These are phyloP conservation scores for Tenualosa ilisha DNA, from an alignment of 2,797 vertebrate species.

Conservation along the genomic window DNA sequence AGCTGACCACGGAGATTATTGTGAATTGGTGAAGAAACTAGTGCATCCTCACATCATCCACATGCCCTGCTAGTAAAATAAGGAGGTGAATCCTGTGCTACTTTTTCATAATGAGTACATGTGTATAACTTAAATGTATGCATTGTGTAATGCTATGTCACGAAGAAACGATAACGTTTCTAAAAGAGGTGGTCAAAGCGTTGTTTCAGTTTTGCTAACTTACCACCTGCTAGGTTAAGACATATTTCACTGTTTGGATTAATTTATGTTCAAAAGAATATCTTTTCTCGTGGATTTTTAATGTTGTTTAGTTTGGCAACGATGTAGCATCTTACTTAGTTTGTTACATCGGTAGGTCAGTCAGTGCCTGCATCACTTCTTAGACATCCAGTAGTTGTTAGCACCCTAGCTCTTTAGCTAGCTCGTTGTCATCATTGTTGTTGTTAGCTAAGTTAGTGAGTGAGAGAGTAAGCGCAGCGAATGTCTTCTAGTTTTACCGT, in stretches of 20 bases:
- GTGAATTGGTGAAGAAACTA: slow-evolving; percentile 20
- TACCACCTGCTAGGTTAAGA: not conserved
- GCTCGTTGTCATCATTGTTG: not conserved
- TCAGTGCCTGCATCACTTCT: slow-evolving; percentile 12
- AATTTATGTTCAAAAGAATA: not conserved
- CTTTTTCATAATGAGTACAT: not conserved
- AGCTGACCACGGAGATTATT: slow-evolving; percentile 22
- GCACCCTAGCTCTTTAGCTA: slow-evolving; percentile 3
- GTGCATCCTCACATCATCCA: slow-evolving; percentile 26
- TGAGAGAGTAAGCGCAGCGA: not conserved
- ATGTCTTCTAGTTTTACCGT: not conserved
- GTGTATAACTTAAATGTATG: not conserved
- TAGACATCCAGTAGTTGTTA: slow-evolving; percentile 20
- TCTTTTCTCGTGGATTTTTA: not conserved
- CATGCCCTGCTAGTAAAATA: slow-evolving; percentile 34
- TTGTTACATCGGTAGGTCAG: slow-evolving; percentile 21
- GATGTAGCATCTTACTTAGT: not conserved
- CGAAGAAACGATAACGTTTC: slow-evolving; percentile 3
- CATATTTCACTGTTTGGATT: not conserved
- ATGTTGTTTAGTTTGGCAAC: not conserved
- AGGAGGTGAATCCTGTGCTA: slow-evolving; percentile 29
- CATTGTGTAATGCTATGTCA: slow-evolving; percentile 23
- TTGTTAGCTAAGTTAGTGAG: slow-evolving; percentile 9
- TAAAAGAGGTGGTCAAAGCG: slow-evolving; percentile 8
- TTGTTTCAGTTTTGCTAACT: slow-evolving; percentile 21